These are phyloP conservation scores for Prionailurus viverrinus DNA, from an alignment of 2,113 vertebrate genomes.

Conservation along the genomic window DNA sequence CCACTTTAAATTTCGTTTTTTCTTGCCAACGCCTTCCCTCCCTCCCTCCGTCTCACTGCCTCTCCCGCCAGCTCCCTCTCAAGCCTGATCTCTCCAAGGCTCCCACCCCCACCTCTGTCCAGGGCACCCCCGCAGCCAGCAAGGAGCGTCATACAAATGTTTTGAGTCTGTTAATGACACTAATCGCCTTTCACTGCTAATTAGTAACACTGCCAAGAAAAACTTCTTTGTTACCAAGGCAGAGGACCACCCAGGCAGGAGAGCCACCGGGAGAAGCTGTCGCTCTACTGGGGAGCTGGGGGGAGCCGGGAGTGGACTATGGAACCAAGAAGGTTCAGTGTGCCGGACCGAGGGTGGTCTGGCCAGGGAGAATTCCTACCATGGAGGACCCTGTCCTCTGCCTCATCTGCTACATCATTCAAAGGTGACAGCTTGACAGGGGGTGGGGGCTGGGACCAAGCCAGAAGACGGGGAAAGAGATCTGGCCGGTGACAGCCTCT, in stretches of 20 bases:
- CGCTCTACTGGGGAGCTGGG: background rate
- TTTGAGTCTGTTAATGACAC: constrained; percentile 75
- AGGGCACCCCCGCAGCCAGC: constrained; percentile 22
- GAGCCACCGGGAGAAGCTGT: background rate
- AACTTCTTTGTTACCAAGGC: constrained; percentile 61
- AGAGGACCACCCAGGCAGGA: constrained; percentile 58
- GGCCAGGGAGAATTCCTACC: background rate
- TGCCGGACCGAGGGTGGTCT: background rate
- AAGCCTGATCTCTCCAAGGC: background rate
- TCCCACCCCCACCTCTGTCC: background rate
- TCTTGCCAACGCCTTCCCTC: constrained; percentile 25
- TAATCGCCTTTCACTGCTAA: constrained; percentile 77
- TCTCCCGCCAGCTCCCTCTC: constrained; percentile 59
- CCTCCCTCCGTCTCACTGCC: background rate
- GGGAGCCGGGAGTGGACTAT: rapidly evolving
- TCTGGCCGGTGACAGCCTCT: background rate
- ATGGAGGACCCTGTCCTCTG: background rate
- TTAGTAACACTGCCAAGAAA: constrained; percentile 80
- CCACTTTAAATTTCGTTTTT: constrained; percentile 81
- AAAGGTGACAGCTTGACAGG: background rate
- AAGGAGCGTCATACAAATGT: constrained; percentile 57
- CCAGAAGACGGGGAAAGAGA: background rate
- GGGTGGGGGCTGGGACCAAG: background rate
- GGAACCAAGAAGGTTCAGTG: background rate
- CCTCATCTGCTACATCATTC: background rate